Evolutionary conservation across 2,797 vertebrate species (phyloP).

Genomic region (Poeciliopsis paucimaculata): DNA sequence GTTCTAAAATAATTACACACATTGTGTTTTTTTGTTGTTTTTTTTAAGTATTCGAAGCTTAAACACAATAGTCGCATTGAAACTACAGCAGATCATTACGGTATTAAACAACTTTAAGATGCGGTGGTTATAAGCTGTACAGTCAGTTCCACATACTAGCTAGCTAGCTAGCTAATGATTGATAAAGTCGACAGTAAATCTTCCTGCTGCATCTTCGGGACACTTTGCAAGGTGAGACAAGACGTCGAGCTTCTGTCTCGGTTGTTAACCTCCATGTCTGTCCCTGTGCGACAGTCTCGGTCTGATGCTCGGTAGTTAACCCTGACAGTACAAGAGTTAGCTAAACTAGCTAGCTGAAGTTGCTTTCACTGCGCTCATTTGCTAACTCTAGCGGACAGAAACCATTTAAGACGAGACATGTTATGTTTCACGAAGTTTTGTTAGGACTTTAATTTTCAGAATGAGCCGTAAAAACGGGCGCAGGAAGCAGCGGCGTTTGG

Average conservation of each 20-base stretch:
- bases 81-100: neutral
- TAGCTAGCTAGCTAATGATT: conserved; percentile 50
- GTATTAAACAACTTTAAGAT: neutral
- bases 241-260: neutral
- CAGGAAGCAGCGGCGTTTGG: neutral
- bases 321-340: neutral
- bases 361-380: neutral
- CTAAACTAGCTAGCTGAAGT: conserved; percentile 27
- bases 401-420: neutral
- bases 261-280: fast-evolving
- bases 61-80: neutral
- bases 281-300: neutral
- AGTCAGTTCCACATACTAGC: neutral
- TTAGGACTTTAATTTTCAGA: neutral
- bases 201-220: conserved; percentile 18
- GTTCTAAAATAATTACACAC: neutral
- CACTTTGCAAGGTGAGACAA: conserved; percentile 55
- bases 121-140: conserved; percentile 18
- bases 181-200: conserved; percentile 13
- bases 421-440: too few species aligned
- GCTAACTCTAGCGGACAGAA: neutral
- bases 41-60: neutral
- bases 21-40: too few species aligned
- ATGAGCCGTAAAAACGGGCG: neutral
- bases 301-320: neutral